Conservation (phyloP, 2,797 vertebrate species). For the Aselliscus stoliczkanus region DNA sequence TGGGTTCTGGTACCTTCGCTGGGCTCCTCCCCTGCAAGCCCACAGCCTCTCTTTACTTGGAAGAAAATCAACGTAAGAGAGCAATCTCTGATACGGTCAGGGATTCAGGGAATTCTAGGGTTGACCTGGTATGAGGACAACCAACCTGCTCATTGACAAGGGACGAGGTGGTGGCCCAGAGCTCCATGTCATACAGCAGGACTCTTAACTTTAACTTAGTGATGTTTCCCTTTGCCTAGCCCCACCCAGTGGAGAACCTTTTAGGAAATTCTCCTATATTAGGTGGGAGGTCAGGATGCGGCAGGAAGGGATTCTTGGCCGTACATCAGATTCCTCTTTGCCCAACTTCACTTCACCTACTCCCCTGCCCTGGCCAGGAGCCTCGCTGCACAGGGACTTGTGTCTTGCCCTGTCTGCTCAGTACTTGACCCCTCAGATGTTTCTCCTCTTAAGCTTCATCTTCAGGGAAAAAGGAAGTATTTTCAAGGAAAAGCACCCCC, state of each 20-base stretch:
- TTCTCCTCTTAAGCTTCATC: neutral
- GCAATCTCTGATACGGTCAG: neutral
- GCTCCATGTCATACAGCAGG: neutral
- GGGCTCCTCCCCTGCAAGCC: rapidly evolving
- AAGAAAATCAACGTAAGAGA: neutral
- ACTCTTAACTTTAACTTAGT: neutral
- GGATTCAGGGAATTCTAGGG: neutral
- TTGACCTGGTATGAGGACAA: neutral
- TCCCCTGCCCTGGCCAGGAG: neutral
- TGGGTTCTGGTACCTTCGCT: neutral
- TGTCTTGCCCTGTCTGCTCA: neutral
- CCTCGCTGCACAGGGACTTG: neutral
- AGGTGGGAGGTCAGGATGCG: neutral
- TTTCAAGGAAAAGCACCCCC: too few species aligned
- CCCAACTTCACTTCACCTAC: neutral
- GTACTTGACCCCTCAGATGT: neutral
- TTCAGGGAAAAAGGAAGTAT: neutral
- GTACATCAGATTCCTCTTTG: neutral
- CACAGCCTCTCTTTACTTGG: neutral
- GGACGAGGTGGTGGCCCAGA: neutral
- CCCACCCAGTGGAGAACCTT: neutral
- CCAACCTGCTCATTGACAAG: neutral
- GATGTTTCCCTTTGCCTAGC: neutral
- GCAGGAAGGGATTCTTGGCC: neutral
- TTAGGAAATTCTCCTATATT: neutral